These are phyloP conservation scores for Paramormyrops hopkinsi DNA, from an alignment of 2,797 vertebrate species.

Conservation along the genomic window DNA sequence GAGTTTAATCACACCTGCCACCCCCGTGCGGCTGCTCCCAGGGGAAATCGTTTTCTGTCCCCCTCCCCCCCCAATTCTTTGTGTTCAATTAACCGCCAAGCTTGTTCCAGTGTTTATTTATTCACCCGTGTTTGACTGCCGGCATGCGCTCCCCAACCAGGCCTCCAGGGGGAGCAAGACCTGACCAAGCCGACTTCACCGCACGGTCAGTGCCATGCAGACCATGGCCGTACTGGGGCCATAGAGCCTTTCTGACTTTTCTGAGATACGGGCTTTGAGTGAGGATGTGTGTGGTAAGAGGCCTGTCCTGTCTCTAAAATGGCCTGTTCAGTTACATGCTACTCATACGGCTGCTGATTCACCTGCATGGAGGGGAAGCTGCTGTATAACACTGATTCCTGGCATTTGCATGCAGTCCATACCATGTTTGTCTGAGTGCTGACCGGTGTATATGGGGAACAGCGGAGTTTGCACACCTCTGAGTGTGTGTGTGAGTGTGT, in stretches of 20 bases:
- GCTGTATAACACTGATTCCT: neutral
- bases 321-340: neutral
- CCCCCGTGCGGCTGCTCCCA: constrained; percentile 52
- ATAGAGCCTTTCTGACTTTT: neutral
- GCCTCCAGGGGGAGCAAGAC: constrained; percentile 70
- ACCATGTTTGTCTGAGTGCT: neutral
- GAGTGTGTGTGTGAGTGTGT: neutral
- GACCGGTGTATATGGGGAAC: neutral
- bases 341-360: neutral
- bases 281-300: neutral
- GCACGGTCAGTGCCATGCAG: neutral
- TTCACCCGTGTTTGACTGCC: constrained; percentile 82
- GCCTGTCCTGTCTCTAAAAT: neutral
- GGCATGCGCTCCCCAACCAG: constrained; percentile 75
- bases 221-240: constrained; percentile 37
- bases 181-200: constrained; percentile 57
- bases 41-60: constrained; percentile 63
- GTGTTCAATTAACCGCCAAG: constrained; percentile 86
- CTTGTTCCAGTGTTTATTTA: constrained; percentile 82
- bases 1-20: constrained; percentile 93
- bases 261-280: neutral
- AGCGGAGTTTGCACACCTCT: neutral
- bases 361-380: neutral
- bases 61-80: constrained; percentile 48
- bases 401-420: neutral